These are phyloP conservation scores for Malacosoma neustria DNA, from an alignment of 2,888 invertebrate genomes.

Conservation along the genomic window DNA sequence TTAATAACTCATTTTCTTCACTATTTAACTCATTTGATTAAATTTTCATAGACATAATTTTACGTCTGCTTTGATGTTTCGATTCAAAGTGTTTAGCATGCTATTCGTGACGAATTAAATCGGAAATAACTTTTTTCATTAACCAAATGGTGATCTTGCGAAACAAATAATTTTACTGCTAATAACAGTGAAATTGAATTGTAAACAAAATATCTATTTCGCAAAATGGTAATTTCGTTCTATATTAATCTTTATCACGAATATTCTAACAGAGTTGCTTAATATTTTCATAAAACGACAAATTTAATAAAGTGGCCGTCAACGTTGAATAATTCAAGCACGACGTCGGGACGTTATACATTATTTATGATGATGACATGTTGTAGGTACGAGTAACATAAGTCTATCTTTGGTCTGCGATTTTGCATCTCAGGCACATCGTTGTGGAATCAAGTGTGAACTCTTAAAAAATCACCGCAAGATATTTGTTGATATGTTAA, in stretches of 20 bases:
- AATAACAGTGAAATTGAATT: background rate
- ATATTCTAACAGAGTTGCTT: conserved; percentile 29
- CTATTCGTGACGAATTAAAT: no score
- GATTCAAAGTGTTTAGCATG: no score
- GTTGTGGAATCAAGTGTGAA: conserved; percentile 41
- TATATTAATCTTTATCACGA: conserved; percentile 42
- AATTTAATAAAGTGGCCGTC: conserved; percentile 70
- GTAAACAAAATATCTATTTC: background rate
- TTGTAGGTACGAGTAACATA: conserved; percentile 52
- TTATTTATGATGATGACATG: conserved; percentile 71
- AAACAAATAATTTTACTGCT: background rate
- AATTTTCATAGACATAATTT: no score
- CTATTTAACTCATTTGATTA: no score
- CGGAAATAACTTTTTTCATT: conserved; percentile 1
- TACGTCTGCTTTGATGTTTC: no score
- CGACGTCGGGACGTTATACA: conserved; percentile 50
- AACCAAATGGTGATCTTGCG: background rate
- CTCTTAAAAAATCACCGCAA: no score
- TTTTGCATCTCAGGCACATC: conserved; percentile 66
- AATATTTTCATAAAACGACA: conserved; percentile 58
- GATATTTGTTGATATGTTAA: no score
- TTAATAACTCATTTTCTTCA: no score
- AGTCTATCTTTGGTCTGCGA: conserved; percentile 55
- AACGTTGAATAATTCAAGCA: conserved; percentile 65
- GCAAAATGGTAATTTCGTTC: conserved; percentile 32